These are phyloP conservation scores for Keiferia lycopersicella DNA, from an alignment of 2,888 invertebrate genomes.

Conservation along the genomic window DNA sequence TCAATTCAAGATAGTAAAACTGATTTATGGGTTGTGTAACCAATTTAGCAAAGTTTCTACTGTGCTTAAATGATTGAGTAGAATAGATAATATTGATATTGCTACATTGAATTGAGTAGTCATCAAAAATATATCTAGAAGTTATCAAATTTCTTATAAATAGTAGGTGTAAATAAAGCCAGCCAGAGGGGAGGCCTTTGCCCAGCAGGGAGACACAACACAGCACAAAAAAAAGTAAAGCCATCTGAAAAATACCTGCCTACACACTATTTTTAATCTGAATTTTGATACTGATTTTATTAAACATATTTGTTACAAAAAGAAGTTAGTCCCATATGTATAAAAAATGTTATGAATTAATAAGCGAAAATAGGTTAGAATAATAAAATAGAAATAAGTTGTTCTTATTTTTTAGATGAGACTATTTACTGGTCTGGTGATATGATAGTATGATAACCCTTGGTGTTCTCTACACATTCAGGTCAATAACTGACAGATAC, in stretches of 20 bases:
- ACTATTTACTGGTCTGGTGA: conserved; percentile 20
- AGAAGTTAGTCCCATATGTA: no score
- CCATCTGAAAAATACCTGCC: no score
- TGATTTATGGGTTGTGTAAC: conserved; percentile 8
- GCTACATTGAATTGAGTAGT: not conserved
- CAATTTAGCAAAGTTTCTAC: not conserved
- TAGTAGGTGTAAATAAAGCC: no score
- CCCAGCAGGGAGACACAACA: no score
- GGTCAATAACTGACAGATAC: conserved; percentile 18
- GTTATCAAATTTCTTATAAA: no score
- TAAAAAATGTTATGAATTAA: not conserved
- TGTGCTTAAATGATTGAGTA: not conserved
- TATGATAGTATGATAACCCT: conserved; percentile 18
- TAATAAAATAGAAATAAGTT: not conserved
- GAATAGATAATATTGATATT: not conserved
- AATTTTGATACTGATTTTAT: no score
- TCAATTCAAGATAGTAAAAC: conserved; percentile 7
- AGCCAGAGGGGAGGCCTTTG: no score
- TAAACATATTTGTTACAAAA: no score
- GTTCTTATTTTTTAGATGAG: not conserved
- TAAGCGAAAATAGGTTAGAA: not conserved
- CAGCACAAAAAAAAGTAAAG: no score
- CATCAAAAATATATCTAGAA: no score
- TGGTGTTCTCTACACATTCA: not conserved
- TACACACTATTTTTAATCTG: no score